These are phyloP conservation scores for Taxidea taxus DNA, from an alignment of 2,113 vertebrate species.

Conservation along the genomic window DNA sequence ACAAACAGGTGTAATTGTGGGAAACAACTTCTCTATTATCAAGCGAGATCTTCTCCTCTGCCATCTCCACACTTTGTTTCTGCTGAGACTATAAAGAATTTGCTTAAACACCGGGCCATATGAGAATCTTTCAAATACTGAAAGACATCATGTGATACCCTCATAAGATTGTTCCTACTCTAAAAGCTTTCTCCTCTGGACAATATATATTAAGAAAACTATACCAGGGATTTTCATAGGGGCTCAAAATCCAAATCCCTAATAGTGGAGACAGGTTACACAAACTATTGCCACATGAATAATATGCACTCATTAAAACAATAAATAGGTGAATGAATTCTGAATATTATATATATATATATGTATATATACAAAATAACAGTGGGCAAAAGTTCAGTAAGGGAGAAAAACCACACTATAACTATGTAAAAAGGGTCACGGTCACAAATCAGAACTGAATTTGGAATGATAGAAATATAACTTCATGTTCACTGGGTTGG, in stretches of 20 bases:
- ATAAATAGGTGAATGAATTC: background rate
- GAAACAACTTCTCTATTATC: background rate
- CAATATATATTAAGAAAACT: background rate
- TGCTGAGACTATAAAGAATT: background rate
- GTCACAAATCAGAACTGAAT: background rate
- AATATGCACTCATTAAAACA: background rate
- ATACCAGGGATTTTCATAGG: background rate
- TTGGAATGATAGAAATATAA: background rate
- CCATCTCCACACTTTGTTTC: background rate
- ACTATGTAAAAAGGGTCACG: background rate
- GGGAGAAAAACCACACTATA: background rate
- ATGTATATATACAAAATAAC: background rate
- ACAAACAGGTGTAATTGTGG: background rate
- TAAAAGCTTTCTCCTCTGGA: background rate
- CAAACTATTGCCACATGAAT: background rate
- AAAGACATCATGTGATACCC: background rate
- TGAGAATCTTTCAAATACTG: background rate
- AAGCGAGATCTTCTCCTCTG: background rate
- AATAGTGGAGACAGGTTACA: background rate
- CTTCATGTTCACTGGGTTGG: background rate
- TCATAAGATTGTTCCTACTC: background rate
- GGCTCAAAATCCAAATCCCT: background rate
- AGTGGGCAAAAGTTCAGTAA: background rate
- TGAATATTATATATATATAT: background rate
- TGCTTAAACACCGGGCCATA: background rate